Evolutionary conservation across 2,797 vertebrate genomes (phyloP).

Genomic region (Pitangus sulphuratus): DNA sequence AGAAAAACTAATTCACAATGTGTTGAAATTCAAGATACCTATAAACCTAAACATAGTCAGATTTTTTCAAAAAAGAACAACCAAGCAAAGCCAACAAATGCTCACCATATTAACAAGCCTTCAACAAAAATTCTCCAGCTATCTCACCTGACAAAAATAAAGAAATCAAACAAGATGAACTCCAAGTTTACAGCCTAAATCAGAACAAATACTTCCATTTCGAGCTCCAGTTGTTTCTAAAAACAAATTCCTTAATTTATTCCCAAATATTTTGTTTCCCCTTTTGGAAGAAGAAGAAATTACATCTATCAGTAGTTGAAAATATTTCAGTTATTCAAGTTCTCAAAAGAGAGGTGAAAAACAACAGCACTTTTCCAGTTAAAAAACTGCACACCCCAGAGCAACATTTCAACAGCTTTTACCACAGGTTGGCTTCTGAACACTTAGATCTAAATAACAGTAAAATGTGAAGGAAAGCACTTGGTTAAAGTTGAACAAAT

Average conservation of each 20-base stretch:
- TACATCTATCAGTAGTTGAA: neutral
- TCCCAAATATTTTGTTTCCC: neutral
- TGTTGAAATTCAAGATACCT: neutral
- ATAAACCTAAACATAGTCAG: neutral
- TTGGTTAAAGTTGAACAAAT: neutral
- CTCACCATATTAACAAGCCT: neutral
- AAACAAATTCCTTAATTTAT: neutral
- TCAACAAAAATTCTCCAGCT: neutral
- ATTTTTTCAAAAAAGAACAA: neutral
- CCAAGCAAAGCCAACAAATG: neutral
- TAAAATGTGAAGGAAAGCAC: neutral
- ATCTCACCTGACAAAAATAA: neutral
- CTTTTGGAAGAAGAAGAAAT: neutral
- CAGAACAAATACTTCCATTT: neutral
- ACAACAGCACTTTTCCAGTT: neutral
- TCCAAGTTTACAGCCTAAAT: neutral
- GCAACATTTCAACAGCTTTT: neutral
- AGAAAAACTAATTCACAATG: neutral
- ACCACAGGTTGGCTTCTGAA: neutral
- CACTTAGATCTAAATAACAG: neutral
- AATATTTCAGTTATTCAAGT: neutral
- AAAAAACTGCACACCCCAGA: neutral
- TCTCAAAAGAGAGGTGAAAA: neutral
- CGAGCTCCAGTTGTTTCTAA: neutral
- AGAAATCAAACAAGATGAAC: neutral